A percentile compares a stretch with the other conserved stretches of the same genome.
These are phyloP conservation scores for Panagrolaimus sp. DNA, from an alignment of 1,140 invertebrate species.

Conservation along the genomic window DNA sequence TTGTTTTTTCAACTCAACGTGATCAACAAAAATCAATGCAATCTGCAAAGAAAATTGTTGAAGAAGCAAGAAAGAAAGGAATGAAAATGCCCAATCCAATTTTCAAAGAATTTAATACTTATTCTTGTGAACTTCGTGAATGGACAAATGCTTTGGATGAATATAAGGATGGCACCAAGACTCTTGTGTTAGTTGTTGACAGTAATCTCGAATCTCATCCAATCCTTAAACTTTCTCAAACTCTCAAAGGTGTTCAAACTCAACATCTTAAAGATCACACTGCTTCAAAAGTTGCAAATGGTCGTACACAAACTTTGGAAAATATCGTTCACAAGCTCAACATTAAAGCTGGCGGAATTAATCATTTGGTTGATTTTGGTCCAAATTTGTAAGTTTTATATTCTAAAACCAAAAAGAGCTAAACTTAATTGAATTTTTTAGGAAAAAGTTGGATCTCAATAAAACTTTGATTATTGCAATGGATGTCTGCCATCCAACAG, in stretches of 20 bases:
- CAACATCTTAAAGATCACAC: no score
- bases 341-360: constrained; percentile 35
- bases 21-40: no score
- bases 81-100: no score
- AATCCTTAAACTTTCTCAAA: not conserved
- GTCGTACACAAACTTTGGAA: constrained; percentile 18
- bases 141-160: no score
- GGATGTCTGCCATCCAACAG: constrained; percentile 33
- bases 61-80: no score
- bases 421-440: no score
- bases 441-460: constrained; percentile 16
- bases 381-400: constrained; percentile 10
- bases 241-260: no score
- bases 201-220: not conserved
- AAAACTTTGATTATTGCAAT: constrained; percentile 32
- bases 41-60: no score
- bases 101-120: no score
- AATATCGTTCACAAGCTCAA: constrained; percentile 36
- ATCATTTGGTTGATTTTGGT: constrained; percentile 28
- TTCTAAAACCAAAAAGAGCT: no score
- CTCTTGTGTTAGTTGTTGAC: not conserved
- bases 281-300: not conserved
- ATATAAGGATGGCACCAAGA: not conserved
- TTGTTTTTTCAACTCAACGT: no score
- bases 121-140: no score